These are phyloP conservation scores for Epinephelus cyanopodus DNA, from an alignment of 2,113 vertebrate genomes.

Conservation along the genomic window DNA sequence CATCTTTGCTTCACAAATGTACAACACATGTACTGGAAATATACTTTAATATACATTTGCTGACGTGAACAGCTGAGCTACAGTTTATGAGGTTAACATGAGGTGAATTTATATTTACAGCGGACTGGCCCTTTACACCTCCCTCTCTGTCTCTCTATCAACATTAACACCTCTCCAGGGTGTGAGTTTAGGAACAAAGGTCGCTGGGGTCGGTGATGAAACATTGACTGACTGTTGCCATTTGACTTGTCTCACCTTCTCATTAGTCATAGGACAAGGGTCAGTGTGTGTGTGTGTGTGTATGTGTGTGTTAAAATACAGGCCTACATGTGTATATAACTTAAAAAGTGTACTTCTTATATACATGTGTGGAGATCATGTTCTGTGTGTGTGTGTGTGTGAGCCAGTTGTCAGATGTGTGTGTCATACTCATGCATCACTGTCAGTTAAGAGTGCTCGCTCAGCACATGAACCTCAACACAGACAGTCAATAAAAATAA, in stretches of 20 bases:
- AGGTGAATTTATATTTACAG: slow-evolving; percentile 1
- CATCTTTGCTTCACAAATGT: no score
- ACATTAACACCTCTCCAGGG: slow-evolving; percentile 16
- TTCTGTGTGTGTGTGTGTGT: neutral
- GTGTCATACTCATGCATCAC: slow-evolving; percentile 28
- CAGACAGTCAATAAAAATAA: slow-evolving; percentile 44
- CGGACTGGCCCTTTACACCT: neutral
- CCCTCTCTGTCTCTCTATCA: neutral
- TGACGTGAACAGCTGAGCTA: neutral
- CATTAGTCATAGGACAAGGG: slow-evolving; percentile 25
- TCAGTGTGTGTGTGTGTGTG: slow-evolving; percentile 17
- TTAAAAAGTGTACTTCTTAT: neutral
- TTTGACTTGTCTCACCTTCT: slow-evolving; percentile 38
- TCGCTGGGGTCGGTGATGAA: slow-evolving; percentile 35
- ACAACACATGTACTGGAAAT: no score
- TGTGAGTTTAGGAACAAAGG: slow-evolving; percentile 21
- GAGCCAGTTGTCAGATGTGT: neutral
- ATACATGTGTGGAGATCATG: neutral
- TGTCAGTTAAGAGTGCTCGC: slow-evolving; percentile 21
- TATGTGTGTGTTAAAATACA: neutral
- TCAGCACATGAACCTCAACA: slow-evolving; percentile 46
- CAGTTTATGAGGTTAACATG: neutral
- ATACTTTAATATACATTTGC: no score
- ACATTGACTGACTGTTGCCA: slow-evolving; percentile 44
- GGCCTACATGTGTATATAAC: neutral